Evolutionary conservation across 2,888 invertebrate genomes (phyloP).

Genomic region (Drosophila eohydei): DNA sequence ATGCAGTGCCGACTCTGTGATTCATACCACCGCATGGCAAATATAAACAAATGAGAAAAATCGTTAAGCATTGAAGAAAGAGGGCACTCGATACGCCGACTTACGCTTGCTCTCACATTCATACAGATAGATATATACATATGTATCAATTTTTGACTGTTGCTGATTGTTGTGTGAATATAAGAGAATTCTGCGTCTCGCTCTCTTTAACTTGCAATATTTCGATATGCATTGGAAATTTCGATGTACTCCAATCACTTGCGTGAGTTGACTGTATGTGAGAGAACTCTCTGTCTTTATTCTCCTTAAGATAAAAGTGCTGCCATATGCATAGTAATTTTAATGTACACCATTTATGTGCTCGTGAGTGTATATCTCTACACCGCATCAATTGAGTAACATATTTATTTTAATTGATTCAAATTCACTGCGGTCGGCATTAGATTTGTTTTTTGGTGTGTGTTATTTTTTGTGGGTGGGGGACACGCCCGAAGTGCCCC

Average conservation of each 20-base stretch:
- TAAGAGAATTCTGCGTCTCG: neutral
- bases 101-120: conserved; percentile 14
- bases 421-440: conserved; percentile 27
- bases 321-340: neutral
- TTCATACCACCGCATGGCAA: conserved; percentile 24
- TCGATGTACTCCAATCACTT: neutral
- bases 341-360: neutral
- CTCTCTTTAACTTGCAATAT: neutral
- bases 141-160: neutral
- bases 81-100: neutral
- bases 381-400: conserved; percentile 34
- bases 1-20: conserved; percentile 41
- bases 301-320: neutral
- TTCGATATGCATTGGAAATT: conserved; percentile 1
- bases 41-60: conserved; percentile 14
- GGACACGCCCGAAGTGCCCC: conserved; percentile 5
- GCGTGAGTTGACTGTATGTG: neutral
- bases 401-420: conserved; percentile 52
- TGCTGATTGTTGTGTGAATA: neutral
- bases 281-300: neutral
- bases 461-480: neutral
- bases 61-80: neutral
- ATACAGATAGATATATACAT: neutral
- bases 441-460: conserved; percentile 12
- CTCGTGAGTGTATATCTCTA: conserved; percentile 8